A percentile compares a stretch with the other conserved stretches of the same genome.
phyloP scores from a whole-genome alignment of 2,797 vertebrate species.

The Sylvilagus floridanus region DNA sequence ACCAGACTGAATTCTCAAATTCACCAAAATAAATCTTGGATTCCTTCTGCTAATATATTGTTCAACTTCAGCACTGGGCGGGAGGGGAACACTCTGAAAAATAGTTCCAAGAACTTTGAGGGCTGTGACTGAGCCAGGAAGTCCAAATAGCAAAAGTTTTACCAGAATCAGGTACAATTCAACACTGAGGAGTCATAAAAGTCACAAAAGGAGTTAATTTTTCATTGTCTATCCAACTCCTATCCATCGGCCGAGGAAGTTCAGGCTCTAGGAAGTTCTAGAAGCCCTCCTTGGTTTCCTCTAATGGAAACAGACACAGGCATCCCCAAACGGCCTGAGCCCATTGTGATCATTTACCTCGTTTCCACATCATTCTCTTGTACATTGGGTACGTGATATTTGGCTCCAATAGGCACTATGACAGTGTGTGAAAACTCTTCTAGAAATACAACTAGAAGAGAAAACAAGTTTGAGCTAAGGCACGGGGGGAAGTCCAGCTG shows the following conservation, averaged over 20 bases:
- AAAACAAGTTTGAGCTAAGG: not conserved
- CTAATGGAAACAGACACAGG: not conserved
- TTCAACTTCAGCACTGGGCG: not conserved
- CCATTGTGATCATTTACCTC: not conserved
- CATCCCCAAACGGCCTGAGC: not conserved
- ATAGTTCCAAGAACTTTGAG: not conserved
- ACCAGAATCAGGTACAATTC: not conserved
- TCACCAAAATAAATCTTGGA: not conserved
- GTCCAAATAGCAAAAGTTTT: not conserved
- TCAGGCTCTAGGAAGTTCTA: too few relatives aligned
- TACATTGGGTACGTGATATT: too few relatives aligned
- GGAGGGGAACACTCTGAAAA: not conserved
- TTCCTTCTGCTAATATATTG: slow-evolving; percentile 40
- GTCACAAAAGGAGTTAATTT: too few relatives aligned
- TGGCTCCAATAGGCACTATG: fast-evolving
- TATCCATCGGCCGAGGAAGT: not conserved
- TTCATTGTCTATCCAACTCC: not conserved
- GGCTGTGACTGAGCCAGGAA: not conserved
- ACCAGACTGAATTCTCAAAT: slow-evolving; percentile 31
- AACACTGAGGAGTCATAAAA: too few relatives aligned
- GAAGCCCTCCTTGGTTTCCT: not conserved
- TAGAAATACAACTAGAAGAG: not conserved
- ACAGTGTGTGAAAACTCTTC: not conserved
- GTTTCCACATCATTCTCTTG: not conserved
- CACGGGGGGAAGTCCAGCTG: fast-evolving